Percentiles rank a stretch among this genome's conserved stretches.
Conservation (phyloP, 2,113 vertebrate species). For the Rhinoptilus africanus region DNA sequence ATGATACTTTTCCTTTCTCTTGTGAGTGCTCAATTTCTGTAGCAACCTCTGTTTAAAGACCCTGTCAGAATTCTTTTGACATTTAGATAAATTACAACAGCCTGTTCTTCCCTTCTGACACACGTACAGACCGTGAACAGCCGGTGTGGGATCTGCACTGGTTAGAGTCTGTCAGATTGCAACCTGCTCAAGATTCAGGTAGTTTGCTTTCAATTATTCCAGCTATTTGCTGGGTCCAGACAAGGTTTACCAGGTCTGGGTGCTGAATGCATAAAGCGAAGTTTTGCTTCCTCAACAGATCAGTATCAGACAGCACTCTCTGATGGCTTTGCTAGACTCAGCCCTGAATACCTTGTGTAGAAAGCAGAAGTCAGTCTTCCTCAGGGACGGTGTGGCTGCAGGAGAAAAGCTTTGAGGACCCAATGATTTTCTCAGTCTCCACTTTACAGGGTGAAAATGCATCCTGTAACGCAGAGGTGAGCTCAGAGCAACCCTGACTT, state of each 20-base stretch:
- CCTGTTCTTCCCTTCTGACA: slow-evolving; percentile 20
- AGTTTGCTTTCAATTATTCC: neutral
- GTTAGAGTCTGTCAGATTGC: neutral
- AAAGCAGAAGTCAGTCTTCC: neutral
- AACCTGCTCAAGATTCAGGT: slow-evolving; percentile 5
- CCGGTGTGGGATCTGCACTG: neutral
- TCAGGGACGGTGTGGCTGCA: neutral
- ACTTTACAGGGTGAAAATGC: neutral
- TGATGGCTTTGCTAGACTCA: neutral
- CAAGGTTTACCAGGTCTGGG: neutral
- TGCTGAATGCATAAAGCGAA: neutral
- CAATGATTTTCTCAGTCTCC: neutral
- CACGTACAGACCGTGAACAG: neutral
- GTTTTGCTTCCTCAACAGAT: neutral
- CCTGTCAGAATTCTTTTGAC: slow-evolving; percentile 33
- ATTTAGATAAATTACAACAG: slow-evolving; percentile 29
- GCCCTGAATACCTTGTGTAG: neutral
- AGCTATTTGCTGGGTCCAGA: neutral
- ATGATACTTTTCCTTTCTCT: neutral
- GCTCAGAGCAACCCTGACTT: neutral
- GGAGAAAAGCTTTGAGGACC: neutral
- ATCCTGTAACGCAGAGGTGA: neutral
- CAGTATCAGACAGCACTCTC: neutral
- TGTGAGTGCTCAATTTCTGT: neutral
- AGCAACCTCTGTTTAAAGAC: slow-evolving; percentile 25